Conservation (phyloP, 2,113 vertebrate genomes). For the Dicentrarchus labrax region DNA sequence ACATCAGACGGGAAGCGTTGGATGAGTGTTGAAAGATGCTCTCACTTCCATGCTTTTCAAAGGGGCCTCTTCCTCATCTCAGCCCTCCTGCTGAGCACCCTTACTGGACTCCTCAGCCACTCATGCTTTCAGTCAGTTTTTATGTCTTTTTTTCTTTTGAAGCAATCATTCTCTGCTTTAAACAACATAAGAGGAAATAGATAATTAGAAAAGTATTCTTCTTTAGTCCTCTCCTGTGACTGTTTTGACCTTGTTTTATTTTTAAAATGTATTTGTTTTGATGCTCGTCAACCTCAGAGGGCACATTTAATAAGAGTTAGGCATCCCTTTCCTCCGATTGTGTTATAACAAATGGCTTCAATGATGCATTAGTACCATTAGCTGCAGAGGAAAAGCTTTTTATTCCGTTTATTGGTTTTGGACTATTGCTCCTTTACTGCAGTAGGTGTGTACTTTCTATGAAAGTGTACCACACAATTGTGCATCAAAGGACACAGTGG, state of each 20-base stretch:
- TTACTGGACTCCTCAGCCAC: conserved; percentile 34
- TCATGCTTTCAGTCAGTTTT: conserved; percentile 10
- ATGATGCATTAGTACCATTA: conserved; percentile 11
- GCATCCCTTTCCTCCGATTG: not conserved
- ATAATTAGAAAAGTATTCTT: conserved; percentile 19
- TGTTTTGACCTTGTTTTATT: conserved; percentile 9
- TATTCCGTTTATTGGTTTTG: not conserved
- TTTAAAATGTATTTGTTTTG: conserved; percentile 13
- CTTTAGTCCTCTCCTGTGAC: not conserved
- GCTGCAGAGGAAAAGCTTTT: not conserved
- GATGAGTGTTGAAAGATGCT: conserved; percentile 45
- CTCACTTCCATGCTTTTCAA: conserved; percentile 31
- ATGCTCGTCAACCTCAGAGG: conserved; percentile 13
- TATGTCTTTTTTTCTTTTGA: not conserved
- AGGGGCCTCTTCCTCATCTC: conserved; percentile 40
- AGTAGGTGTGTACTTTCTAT: not conserved
- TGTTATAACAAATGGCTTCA: conserved; percentile 14
- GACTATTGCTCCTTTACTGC: not conserved
- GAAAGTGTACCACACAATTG: not conserved
- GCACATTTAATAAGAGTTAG: conserved; percentile 20
- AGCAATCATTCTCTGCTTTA: conserved; percentile 16
- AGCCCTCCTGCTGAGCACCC: conserved; percentile 49
- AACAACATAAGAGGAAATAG: conserved; percentile 24
- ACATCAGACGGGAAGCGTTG: conserved; percentile 33
- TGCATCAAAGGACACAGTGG: not conserved